Conservation (phyloP, 1,140 invertebrate genomes). For the Popillia japonica region DNA sequence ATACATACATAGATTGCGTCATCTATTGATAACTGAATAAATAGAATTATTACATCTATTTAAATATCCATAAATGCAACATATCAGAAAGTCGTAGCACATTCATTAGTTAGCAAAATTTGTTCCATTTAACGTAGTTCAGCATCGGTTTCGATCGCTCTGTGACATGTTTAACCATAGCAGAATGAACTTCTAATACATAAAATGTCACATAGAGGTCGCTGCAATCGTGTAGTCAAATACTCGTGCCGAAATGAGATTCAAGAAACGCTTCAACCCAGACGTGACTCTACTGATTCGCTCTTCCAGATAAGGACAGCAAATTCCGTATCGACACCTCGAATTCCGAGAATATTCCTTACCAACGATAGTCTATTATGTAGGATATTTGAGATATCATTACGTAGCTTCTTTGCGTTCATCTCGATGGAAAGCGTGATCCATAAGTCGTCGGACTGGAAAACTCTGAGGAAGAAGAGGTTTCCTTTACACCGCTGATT, state of each 20-base stretch:
- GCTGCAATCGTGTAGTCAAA: slow-evolving; percentile 16
- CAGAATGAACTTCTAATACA: neutral
- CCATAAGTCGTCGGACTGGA: slow-evolving; percentile 9
- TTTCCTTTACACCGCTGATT: slow-evolving; percentile 12
- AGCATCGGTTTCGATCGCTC: neutral
- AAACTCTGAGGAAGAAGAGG: slow-evolving; percentile 3
- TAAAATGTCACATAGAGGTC: slow-evolving; percentile 4
- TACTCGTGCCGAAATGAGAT: slow-evolving; percentile 18
- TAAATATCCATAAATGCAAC: too few relatives aligned
- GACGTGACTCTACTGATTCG: slow-evolving; percentile 20
- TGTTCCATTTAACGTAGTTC: neutral
- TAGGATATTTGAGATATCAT: slow-evolving; percentile 34
- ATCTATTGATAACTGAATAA: too few relatives aligned
- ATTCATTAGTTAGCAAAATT: neutral
- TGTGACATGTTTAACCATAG: slow-evolving; percentile 5
- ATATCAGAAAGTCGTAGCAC: too few relatives aligned
- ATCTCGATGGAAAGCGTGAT: neutral
- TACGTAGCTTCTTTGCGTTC: slow-evolving; percentile 29
- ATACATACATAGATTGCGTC: too few relatives aligned
- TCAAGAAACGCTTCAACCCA: neutral
- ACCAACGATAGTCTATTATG: slow-evolving; percentile 31
- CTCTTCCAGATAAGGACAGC: neutral
- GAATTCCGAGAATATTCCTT: slow-evolving; percentile 18
- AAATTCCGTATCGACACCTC: slow-evolving; percentile 29
- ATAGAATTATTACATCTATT: too few relatives aligned